Base-by-base conservation (phyloP, 2,113 vertebrate species). In the Neotoma lepida region DNA sequence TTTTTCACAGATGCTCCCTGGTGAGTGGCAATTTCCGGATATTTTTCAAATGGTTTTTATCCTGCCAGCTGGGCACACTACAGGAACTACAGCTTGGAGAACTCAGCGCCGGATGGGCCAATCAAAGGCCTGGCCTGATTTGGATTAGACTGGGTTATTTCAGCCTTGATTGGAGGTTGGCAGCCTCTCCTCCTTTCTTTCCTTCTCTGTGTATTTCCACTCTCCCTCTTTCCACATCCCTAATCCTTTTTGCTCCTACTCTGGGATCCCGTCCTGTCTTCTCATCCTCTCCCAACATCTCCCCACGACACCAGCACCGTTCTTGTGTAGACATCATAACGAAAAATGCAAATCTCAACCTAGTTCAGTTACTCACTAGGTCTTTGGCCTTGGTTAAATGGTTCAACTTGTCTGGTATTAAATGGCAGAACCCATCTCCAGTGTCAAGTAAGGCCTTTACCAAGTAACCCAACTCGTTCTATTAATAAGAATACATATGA, bases 1-100 rank as follows among this genome's bases (percentile, higher is more conserved):
- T 90, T 97, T 98, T 98, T 98, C 95, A 98, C 97, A 97, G 91
- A 93, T 98, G n/a, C 95, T 97, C 97, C 97, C 98, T 96, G 94
- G 97, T 92, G 97, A 80, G 97, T 68, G 96, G 94, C 56, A 78
- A 78, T 96, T 97, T 97, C 96, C 94, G 93, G 94, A 96, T 97
- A 90, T 97, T 98, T 96, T 96, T 96, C 89, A 86, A 97, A 94
- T 68, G 95, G 95, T 98, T 97, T 98, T 98, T 97, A 94, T 97
- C 96, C 97, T 97, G 94, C 96, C 97, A 98, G 85, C 9, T 22
- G 90, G 97, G 89, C 33, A 4, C 61, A 95, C 86, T 97, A 97
- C 98, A 98, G 97, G 98, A 94, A 77, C 61, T 63, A 41, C 41
- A 61, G 86, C 58, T 80, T 90, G 90, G 58, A 97, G 97, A 97